Percentiles rank a stretch among this genome's conserved stretches.
Evolutionary conservation across 2,797 vertebrate species (phyloP).

Genomic region (Sciurus carolinensis): DNA sequence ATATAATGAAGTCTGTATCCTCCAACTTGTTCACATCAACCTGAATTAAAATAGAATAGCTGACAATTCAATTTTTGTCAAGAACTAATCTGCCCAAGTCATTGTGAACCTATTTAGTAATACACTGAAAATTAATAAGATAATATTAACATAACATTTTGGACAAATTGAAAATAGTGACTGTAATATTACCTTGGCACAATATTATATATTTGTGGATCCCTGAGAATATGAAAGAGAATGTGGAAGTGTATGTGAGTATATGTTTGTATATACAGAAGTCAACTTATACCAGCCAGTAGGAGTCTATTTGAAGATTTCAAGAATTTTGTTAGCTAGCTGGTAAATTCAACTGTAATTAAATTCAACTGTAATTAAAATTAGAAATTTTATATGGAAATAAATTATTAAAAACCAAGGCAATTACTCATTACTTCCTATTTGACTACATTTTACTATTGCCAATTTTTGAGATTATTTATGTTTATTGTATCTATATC

Average conservation of each 20-base stretch:
- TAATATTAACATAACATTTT: not conserved
- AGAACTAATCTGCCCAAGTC: not conserved
- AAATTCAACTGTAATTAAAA: not conserved
- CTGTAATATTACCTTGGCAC: not conserved
- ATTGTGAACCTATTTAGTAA: conserved; percentile 3
- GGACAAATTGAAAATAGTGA: not conserved
- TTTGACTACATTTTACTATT: not conserved
- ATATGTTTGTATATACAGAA: not conserved
- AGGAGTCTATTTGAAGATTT: not conserved
- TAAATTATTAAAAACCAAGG: conserved; percentile 8
- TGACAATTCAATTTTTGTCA: not conserved
- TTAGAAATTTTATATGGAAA: not conserved
- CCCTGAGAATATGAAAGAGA: not conserved
- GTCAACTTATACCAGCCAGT: not conserved
- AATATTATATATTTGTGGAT: not conserved
- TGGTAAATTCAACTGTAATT: not conserved
- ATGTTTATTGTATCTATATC: not conserved
- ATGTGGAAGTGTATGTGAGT: not conserved
- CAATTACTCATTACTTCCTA: not conserved
- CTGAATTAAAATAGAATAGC: conserved; percentile 22
- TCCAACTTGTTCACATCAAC: not conserved
- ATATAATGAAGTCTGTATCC: not conserved
- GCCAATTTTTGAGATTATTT: not conserved
- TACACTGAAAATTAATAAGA: not conserved
- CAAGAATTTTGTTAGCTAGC: not conserved